Evolutionary conservation across 2,888 invertebrate genomes (phyloP).

Genomic region (Stramonita haemastoma): DNA sequence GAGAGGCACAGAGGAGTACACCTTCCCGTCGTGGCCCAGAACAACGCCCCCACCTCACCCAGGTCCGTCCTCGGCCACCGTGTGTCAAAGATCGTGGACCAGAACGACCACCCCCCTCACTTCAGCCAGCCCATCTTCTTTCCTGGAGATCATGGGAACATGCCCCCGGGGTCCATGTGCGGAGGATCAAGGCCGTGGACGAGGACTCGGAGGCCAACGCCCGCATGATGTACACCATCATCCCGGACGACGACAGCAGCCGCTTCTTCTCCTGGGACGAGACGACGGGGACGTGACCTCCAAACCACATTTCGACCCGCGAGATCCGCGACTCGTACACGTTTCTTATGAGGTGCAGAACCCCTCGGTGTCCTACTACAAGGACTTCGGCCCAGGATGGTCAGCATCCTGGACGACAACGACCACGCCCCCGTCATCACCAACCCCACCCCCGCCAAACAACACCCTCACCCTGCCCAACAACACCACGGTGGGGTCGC

Average conservation of each 20-base stretch:
- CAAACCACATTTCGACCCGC: constrained; percentile 88
- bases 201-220: constrained; percentile 94
- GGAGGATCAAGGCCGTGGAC: constrained; percentile 92
- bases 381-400: constrained; percentile 93
- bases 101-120: constrained; percentile 86
- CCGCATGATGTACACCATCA: constrained; percentile 78
- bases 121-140: constrained; percentile 86
- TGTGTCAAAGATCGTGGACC: constrained; percentile 82
- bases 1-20: constrained; percentile 86
- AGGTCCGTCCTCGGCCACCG: constrained; percentile 83
- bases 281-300: constrained; percentile 88
- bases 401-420: constrained; percentile 96
- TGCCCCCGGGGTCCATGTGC: constrained; percentile 91
- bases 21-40: constrained; percentile 81
- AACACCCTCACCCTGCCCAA: constrained; percentile 65
- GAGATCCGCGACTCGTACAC: constrained; percentile 90
- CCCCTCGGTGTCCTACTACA: constrained; percentile 82
- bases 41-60: constrained; percentile 59
- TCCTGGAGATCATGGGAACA: constrained; percentile 90
- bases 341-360: constrained; percentile 90
- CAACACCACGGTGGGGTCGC: constrained; percentile 62
- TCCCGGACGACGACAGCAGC: constrained; percentile 76
- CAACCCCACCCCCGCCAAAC: constrained; percentile 65
- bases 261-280: constrained; percentile 82
- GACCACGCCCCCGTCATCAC: constrained; percentile 88